Conservation (phyloP, 1,140 invertebrate genomes). For the Helicoverpa armigera region DNA sequence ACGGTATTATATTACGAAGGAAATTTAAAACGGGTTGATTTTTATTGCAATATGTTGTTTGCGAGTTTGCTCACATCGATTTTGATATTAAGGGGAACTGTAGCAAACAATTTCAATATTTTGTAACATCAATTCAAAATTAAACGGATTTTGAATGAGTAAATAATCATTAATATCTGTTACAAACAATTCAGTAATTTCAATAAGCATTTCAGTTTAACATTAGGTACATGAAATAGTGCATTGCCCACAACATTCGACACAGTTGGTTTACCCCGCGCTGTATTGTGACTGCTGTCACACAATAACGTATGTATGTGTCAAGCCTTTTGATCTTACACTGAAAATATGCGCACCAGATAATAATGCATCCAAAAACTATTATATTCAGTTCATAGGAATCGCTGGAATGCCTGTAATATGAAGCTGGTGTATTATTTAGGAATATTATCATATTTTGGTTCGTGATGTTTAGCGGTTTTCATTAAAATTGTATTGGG, state of each 20-base stretch:
- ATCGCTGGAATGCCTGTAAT: no score
- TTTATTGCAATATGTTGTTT: conserved; percentile 36
- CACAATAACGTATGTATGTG: conserved; percentile 13
- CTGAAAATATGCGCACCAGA: background rate
- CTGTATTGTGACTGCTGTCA: conserved; percentile 20
- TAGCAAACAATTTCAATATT: no score
- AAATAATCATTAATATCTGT: background rate
- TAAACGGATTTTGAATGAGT: background rate
- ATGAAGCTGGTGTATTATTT: no score
- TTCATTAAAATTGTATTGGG: no score
- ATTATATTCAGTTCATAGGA: no score
- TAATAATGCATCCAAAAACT: background rate
- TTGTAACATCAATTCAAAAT: no score
- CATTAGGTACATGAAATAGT: background rate
- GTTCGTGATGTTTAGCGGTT: no score
- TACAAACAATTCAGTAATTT: background rate
- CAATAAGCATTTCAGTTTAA: background rate
- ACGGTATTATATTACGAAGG: conserved; percentile 38
- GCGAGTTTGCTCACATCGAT: conserved; percentile 24
- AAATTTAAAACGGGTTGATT: conserved; percentile 44
- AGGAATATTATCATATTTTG: no score
- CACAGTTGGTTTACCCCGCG: conserved; percentile 52
- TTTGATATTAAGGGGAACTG: conserved; percentile 25
- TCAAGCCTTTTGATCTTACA: conserved; percentile 25
- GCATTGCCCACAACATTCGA: conserved; percentile 13